Evolutionary conservation across 2,113 vertebrate genomes (phyloP).

Genomic region (Colossoma macropomum): DNA sequence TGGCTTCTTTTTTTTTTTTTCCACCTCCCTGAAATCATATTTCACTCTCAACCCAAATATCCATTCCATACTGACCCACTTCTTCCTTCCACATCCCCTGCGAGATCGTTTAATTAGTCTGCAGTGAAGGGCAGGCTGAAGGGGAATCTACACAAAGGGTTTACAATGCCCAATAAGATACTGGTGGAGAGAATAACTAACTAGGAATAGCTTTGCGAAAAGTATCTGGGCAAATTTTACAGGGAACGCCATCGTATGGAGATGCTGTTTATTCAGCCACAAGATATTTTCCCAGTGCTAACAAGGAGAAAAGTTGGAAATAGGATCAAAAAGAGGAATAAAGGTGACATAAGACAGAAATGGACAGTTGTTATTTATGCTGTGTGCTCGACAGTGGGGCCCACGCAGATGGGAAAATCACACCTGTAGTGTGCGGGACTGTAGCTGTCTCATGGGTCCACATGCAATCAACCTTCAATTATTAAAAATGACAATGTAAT

Average conservation of each 20-base stretch:
- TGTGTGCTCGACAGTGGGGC: too few species aligned
- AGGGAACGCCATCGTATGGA: not conserved
- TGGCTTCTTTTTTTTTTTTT: slow-evolving; percentile 17
- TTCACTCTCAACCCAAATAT: slow-evolving; percentile 53
- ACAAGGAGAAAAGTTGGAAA: not conserved
- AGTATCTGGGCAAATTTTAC: not conserved
- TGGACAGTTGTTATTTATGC: too few species aligned
- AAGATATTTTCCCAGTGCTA: not conserved
- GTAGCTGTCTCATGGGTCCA: too few species aligned
- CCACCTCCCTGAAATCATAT: slow-evolving; percentile 48
- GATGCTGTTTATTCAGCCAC: too few species aligned
- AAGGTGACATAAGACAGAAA: too few species aligned
- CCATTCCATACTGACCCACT: slow-evolving; percentile 54
- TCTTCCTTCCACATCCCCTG: slow-evolving; percentile 31
- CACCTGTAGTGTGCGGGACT: too few species aligned
- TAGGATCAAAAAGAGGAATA: not conserved
- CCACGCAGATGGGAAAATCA: too few species aligned
- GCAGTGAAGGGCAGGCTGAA: slow-evolving; percentile 54
- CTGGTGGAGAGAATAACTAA: slow-evolving; percentile 6
- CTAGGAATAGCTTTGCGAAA: not conserved
- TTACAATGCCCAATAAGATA: slow-evolving; percentile 20
- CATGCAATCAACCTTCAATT: too few species aligned
- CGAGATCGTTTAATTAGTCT: slow-evolving; percentile 54
- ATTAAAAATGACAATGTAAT: too few species aligned
- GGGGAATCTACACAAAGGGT: slow-evolving; percentile 52